phyloP scores from a whole-genome alignment of 2,888 invertebrate species.

The Acrobeloides nanus region DNA sequence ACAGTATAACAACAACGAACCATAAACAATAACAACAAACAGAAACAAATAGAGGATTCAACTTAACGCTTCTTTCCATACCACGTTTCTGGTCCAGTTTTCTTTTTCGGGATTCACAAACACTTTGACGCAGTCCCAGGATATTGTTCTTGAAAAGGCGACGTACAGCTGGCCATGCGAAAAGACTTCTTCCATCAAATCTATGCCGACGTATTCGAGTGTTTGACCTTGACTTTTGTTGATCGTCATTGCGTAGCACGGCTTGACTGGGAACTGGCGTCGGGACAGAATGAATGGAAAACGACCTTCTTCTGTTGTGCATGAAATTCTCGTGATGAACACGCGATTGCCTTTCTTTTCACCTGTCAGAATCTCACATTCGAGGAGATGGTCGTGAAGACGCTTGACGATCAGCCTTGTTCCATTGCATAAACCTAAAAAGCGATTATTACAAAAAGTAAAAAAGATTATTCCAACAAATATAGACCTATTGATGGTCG shows the following conservation, averaged over 20 bases:
- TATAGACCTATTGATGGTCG: no score
- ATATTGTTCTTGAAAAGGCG: conserved; percentile 13
- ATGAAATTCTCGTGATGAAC: conserved; percentile 9
- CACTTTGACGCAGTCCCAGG: neutral
- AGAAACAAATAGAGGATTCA: no score
- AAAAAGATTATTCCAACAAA: no score
- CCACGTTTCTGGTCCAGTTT: no score
- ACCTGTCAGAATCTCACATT: conserved; percentile 6
- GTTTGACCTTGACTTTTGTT: conserved; percentile 22
- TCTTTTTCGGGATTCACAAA: no score
- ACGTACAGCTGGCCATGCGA: conserved; percentile 18
- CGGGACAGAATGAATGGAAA: conserved; percentile 52
- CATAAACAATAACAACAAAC: no score
- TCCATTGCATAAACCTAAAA: conserved; percentile 27
- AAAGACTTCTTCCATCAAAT: conserved; percentile 11
- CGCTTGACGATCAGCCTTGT: conserved; percentile 11
- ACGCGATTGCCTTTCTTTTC: conserved; percentile 1
- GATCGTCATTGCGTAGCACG: conserved; percentile 19
- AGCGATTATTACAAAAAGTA: conserved; percentile 12
- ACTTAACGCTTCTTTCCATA: no score
- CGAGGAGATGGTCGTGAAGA: conserved; percentile 7
- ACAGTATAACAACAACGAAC: no score
- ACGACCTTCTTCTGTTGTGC: conserved; percentile 29
- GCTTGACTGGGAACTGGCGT: conserved; percentile 18
- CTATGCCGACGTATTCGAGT: conserved; percentile 15